phyloP scores from a whole-genome alignment of 2,888 invertebrate genomes.

The Drosophila formosana region DNA sequence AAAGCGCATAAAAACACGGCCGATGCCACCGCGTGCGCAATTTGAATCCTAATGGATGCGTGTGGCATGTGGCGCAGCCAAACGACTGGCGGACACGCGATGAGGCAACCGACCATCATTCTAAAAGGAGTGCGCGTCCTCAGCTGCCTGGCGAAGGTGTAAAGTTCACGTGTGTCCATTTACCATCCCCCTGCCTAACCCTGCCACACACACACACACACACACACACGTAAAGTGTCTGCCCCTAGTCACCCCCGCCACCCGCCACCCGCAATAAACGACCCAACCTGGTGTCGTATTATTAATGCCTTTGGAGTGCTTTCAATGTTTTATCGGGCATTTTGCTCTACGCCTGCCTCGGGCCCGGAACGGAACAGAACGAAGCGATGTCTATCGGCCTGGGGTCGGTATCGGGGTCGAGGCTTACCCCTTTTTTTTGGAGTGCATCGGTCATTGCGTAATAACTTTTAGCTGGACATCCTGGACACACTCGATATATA shows the following conservation, averaged over 20 bases:
- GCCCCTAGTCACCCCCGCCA: not conserved
- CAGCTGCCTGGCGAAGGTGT: slow-evolving; percentile 80
- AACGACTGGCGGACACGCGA: slow-evolving; percentile 77
- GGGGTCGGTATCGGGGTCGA: not conserved
- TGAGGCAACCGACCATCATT: slow-evolving; percentile 55
- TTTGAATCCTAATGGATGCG: slow-evolving; percentile 82
- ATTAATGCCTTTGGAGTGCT: slow-evolving; percentile 81
- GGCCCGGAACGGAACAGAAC: slow-evolving; percentile 30
- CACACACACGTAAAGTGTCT: slow-evolving; percentile 18
- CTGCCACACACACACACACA: not conserved
- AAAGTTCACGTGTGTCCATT: slow-evolving; percentile 83
- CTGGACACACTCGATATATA: slow-evolving; percentile 15
- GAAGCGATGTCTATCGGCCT: slow-evolving; percentile 57
- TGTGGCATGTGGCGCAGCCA: slow-evolving; percentile 69
- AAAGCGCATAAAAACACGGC: slow-evolving; percentile 67
- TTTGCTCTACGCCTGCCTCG: slow-evolving; percentile 48
- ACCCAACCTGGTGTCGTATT: slow-evolving; percentile 55
- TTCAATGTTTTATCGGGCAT: slow-evolving; percentile 77
- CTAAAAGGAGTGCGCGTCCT: slow-evolving; percentile 34
- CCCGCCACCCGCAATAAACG: not conserved
- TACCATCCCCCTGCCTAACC: slow-evolving; percentile 53
- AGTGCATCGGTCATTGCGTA: slow-evolving; percentile 70
- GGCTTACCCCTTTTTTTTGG: slow-evolving; percentile 45
- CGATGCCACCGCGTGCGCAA: slow-evolving; percentile 65
- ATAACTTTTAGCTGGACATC: slow-evolving; percentile 72